Percentiles rank a stretch among this genome's conserved stretches.
These are phyloP conservation scores for Xenus cinereus DNA, from an alignment of 2,113 vertebrate genomes.

Conservation along the genomic window DNA sequence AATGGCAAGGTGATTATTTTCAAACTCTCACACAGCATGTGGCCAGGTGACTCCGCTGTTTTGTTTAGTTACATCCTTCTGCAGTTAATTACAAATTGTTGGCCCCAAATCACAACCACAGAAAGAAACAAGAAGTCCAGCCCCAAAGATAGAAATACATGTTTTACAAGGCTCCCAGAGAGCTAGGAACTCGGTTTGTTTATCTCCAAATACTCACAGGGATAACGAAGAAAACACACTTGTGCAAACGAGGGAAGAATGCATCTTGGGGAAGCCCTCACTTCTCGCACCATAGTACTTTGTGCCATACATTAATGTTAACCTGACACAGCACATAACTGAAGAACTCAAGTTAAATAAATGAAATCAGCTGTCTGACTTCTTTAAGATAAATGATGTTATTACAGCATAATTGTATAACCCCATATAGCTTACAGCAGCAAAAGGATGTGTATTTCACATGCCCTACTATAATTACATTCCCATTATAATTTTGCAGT, in stretches of 20 bases:
- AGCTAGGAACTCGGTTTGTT: not conserved
- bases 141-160: not conserved
- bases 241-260: not conserved
- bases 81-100: not conserved
- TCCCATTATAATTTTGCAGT: constrained; percentile 84
- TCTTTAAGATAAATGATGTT: constrained; percentile 79
- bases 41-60: not conserved
- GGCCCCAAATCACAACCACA: not conserved
- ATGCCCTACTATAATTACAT: constrained; percentile 80
- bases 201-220: not conserved
- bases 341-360: constrained; percentile 72
- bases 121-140: not conserved
- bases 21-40: not conserved
- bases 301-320: constrained; percentile 54
- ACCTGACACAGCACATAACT: constrained; percentile 66
- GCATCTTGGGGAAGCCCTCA: not conserved
- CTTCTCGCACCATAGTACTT: constrained; percentile 27
- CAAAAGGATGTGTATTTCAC: constrained; percentile 80
- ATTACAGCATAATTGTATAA: constrained; percentile 80
- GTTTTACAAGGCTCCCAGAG: not conserved
- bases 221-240: not conserved
- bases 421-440: constrained; percentile 76
- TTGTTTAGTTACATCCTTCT: not conserved
- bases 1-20: not conserved
- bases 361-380: constrained; percentile 77